Conservation (phyloP, 2,888 invertebrate genomes). For the Heliconius ismenius region DNA sequence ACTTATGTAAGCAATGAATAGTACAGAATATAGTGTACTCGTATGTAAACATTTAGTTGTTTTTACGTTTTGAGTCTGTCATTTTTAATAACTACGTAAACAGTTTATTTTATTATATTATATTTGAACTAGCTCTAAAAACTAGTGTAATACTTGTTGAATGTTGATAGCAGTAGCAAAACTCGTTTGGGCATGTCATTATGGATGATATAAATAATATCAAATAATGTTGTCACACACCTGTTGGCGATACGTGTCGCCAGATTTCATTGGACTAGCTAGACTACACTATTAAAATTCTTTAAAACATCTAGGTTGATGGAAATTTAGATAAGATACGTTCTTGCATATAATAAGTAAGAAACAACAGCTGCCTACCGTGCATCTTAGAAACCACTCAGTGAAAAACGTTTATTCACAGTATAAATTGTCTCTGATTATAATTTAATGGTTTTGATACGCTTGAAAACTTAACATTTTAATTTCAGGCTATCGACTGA, state of each 20-base stretch:
- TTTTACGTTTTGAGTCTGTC: background rate
- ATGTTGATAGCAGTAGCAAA: slow-evolving; percentile 4
- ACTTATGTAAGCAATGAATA: background rate
- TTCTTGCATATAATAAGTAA: slow-evolving; percentile 5
- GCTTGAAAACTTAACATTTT: slow-evolving; percentile 5
- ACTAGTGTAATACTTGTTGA: background rate
- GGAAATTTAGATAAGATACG: background rate
- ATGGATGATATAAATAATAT: slow-evolving; percentile 28
- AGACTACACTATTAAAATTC: background rate
- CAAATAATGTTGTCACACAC: slow-evolving; percentile 35
- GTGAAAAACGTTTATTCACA: slow-evolving; percentile 25
- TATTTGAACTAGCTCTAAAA: too few relatives aligned
- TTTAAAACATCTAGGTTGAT: background rate
- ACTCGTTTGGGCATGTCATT: slow-evolving; percentile 23
- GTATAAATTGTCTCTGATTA: background rate
- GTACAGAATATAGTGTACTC: background rate
- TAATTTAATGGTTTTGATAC: slow-evolving; percentile 2
- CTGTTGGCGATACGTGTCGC: slow-evolving; percentile 28
- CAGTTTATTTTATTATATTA: background rate
- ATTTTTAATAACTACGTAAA: background rate
- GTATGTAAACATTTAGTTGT: background rate
- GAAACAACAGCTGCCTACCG: background rate
- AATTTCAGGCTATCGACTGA: background rate
- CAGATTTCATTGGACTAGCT: slow-evolving; percentile 5
- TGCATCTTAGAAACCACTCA: slow-evolving; percentile 7